Evolutionary conservation across 2,113 vertebrate species (phyloP).

Genomic region (Malurus melanocephalus): DNA sequence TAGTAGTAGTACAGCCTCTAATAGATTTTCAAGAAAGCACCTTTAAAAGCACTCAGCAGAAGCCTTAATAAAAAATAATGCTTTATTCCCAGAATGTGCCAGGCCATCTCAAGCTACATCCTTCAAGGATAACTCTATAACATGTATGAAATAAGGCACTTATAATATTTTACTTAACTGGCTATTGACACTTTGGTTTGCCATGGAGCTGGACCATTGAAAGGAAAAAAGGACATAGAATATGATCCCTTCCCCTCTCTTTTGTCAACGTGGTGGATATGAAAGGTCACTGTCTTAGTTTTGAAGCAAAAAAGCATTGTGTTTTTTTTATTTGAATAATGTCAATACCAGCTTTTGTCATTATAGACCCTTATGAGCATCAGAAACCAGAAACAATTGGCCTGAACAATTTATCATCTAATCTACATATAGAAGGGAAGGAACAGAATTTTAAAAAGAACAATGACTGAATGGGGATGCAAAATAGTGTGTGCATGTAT

Average conservation of each 20-base stretch:
- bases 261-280: neutral
- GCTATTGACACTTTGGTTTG: neutral
- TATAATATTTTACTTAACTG: neutral
- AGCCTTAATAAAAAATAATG: neutral
- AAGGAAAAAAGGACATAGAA: neutral
- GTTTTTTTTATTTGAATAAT: neutral
- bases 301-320: neutral
- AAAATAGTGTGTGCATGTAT: neutral
- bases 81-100: neutral
- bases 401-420: neutral
- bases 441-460: neutral
- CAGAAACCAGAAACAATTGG: neutral
- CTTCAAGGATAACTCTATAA: neutral
- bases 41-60: neutral
- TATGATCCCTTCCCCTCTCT: neutral
- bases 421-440: neutral
- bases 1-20: neutral
- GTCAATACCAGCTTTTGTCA: neutral
- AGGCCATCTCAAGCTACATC: neutral
- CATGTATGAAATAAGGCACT: neutral
- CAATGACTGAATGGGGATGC: neutral
- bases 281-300: neutral
- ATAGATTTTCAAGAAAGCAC: neutral
- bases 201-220: neutral
- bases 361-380: neutral